Evolutionary conservation across 2,797 vertebrate species (phyloP), one percentile per base, ranked within the genome.

Genomic region (Benthosema pterotum): DNA sequence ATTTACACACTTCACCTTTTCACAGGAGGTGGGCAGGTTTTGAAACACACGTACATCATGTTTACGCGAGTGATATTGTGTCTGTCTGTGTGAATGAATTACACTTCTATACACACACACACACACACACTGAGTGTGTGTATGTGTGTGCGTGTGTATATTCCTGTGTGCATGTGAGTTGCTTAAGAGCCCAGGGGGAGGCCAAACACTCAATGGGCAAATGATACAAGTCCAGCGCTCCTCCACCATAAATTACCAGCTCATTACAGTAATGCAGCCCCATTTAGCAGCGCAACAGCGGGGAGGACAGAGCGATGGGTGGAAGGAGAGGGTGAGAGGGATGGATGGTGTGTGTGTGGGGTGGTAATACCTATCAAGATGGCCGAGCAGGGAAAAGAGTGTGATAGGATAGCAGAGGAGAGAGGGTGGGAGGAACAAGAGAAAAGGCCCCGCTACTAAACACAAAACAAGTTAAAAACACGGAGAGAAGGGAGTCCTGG

Each of bases 201-300:
- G 74, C 80, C 74, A 78, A 85, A 88, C 72, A 80, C 60, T 86
- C 62, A 77, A 73, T 68, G 76, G 78, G 74, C 77, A 83, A 87
- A 87, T 72, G 75, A 86, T 82, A 87, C 77, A 86, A 85, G 78
- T 67, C 78, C 73, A 74, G 75, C 77, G 78, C 79, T 83, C 78
- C 75, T 81, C 79, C 68, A 80, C 83, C 77, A 87, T 87, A 89
- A 90, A 89, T 90, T 87, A 88, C 83, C 73, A 81, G 79, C 85
- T 88, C 82, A 89, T 84, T 85, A 88, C 84, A 87, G 87, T 86
- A 84, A 83, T 80, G 89, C 82, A 87, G 75, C 56, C 32, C 77
- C 77, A 85, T 86, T 87, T 88, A 85, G 78, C 69, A 79, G 66
- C 49, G 67, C 38, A 56, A 50, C 55, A 46, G 7, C 52, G 57